Base-by-base conservation (phyloP, 1,140 invertebrate genomes). In the Bilobella aurantiaca region DNA sequence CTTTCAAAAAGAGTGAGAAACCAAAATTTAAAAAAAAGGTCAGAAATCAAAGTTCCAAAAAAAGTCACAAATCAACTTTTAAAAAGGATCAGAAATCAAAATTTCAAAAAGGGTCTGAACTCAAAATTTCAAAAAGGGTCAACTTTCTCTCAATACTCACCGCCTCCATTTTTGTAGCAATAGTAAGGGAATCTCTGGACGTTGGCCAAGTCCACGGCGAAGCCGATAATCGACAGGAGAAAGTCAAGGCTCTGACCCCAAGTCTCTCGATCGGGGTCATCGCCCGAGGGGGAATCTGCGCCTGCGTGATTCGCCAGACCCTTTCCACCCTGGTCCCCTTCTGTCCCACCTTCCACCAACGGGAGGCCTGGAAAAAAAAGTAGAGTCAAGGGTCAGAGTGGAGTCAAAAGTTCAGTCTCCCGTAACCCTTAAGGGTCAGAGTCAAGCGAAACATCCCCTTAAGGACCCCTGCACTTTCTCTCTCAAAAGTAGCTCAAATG, bases 201-300 rank as follows among this genome's bases (percentile, higher is more conserved):
- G 75, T 94, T 94, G 14, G 90, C 89, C 65, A 94, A 80, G 79
- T 93, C 91, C 0, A 94, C 91, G 0, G 91, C 91, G 72, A 93
- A 93, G 2, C 91, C 91, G 68, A 94, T 91, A 64, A 94, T 90
- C 25, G 91, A 93, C 2, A 96, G 81, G n/a, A 96, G 82, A 77
- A 96, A 96, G 75, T 96, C 93, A 1, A 71, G 18, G 2, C 66
- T 64, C 64, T 66, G 64, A 49, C 62, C 65, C 69, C 69, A 71
- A 3, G 69, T 71, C 57, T 71, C 69, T 31, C 69, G 30, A 2
- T 69, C 68, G 2, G 2, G 47, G 25, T 60, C 62, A 18, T 60
- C 30, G 16, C 14, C 31, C 23, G 49, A 18, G 8, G 34, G 8
- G 34, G 34, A 18, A 8, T 12, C 18, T 8, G 34, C 34, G 34